These are phyloP conservation scores for Drosophila albomicans DNA, from an alignment of 1,140 invertebrate genomes.

Conservation along the genomic window DNA sequence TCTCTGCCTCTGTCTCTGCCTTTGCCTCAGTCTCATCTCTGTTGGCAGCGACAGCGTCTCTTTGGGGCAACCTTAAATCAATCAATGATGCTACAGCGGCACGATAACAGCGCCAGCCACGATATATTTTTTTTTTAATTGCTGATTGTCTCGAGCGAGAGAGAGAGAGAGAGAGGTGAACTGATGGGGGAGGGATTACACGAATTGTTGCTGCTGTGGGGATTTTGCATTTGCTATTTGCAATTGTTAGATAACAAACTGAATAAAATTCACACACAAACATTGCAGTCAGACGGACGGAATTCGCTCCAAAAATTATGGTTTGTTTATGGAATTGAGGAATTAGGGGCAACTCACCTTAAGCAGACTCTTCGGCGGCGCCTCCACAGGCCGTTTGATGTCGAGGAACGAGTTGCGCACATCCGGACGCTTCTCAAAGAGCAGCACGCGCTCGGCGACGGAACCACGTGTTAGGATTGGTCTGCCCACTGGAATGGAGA, in stretches of 20 bases:
- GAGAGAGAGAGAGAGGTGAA: too few species aligned
- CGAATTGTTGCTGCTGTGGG: conserved; percentile 30
- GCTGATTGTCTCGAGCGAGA: not conserved
- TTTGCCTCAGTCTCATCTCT: conserved; percentile 10
- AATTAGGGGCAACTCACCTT: conserved; percentile 61
- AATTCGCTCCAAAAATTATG: conserved; percentile 5
- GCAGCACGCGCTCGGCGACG: conserved; percentile 95
- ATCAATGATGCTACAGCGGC: conserved; percentile 66
- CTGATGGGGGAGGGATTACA: not conserved
- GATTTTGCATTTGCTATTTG: conserved; percentile 43
- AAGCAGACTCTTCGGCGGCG: conserved; percentile 73
- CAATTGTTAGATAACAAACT: conserved; percentile 52
- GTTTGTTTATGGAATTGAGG: conserved; percentile 4
- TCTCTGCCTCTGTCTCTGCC: not conserved
- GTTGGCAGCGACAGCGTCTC: conserved; percentile 69
- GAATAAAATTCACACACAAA: conserved; percentile 19
- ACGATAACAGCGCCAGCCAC: conserved; percentile 56
- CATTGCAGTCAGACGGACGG: not conserved
- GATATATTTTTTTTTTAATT: conserved; percentile 29
- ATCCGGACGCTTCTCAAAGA: conserved; percentile 96
- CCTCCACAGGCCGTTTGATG: conserved; percentile 74
- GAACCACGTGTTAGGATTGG: conserved; percentile 95
- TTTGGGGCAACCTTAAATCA: conserved; percentile 79
- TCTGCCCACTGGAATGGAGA: conserved; percentile 88
- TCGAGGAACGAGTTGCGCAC: conserved; percentile 76